These are phyloP conservation scores for Cuniculus paca DNA, from an alignment of 2,797 vertebrate species.

Conservation along the genomic window DNA sequence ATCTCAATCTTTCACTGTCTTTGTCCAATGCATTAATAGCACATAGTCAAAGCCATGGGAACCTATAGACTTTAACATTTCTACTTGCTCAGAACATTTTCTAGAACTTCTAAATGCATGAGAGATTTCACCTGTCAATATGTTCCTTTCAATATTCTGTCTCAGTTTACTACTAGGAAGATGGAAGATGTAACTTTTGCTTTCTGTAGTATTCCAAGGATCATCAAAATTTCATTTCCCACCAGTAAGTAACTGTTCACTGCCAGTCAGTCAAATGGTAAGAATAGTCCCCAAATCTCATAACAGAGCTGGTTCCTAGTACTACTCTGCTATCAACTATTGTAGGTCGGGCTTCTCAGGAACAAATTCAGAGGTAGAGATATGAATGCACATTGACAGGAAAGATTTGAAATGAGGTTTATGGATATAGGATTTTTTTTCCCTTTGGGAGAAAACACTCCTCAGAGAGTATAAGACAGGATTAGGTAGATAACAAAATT, in stretches of 20 bases:
- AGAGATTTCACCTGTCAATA: background rate
- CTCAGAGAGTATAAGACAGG: background rate
- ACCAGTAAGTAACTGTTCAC: background rate
- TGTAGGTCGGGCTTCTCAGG: constrained; percentile 7
- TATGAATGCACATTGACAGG: background rate
- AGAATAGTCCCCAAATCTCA: background rate
- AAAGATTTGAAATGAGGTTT: constrained; percentile 7
- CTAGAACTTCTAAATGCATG: background rate
- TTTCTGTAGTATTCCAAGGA: background rate
- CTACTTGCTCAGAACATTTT: background rate
- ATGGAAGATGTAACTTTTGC: background rate
- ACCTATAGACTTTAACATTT: background rate
- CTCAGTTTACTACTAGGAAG: background rate
- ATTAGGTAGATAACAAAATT: background rate
- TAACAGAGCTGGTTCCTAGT: background rate
- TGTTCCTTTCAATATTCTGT: background rate
- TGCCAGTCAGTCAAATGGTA: background rate
- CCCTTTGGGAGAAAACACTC: background rate
- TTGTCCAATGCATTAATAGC: background rate
- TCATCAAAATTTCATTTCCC: constrained; percentile 31
- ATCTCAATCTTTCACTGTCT: background rate
- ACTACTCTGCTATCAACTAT: background rate
- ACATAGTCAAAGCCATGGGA: background rate
- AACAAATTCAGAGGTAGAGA: background rate
- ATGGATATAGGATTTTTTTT: background rate